Evolutionary conservation across 2,797 vertebrate genomes (phyloP), one percentile per base, ranked within the genome.

Genomic region (Euthynnus affinis): DNA sequence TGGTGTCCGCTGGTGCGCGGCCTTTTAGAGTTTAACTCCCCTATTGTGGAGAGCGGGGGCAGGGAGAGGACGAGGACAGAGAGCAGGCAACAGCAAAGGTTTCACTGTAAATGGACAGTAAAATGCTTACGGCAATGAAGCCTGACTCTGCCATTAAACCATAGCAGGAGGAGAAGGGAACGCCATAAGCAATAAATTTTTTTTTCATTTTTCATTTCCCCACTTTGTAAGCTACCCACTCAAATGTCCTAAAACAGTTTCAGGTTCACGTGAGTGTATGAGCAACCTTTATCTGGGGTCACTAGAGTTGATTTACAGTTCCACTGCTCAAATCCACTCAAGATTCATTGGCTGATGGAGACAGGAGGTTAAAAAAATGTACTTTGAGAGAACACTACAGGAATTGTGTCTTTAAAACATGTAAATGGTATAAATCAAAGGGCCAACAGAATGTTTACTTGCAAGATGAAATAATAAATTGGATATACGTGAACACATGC

Each of bases 11-110:
- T 93, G 91, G 91, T 92, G 94, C 89, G 81, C 74, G 34, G 88
- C 85, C 80, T 94, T 95, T 95, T 93, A 93, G 92, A 92, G 91
- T 93, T 90, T 85, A 93, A 91, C 84, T 87, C 89, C 56, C 58
- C 82, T 85, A 76, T 86, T 87, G 85, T 78, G 74, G 81, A 73
- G 74, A 87, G 71, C 58, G 60, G 34, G 71, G 78, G 73, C 23
- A 58, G 60, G 56, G 62, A 72, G 70, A 74, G 82, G 80, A 51
- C 17, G 64, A 80, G 85, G 71, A 66, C 79, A 84, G 87, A 60
- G 67, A 89, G 80, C 87, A 80, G 82, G 80, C 64, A 59, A 87
- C 86, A 83, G 87, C 91, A 83, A 78, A 83, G 90, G 85, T 65
- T 64, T 86, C 65, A 71, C 74, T 91, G 85, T 86, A 93, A 94